Evolutionary conservation across 1,140 invertebrate species (phyloP), one percentile per base, ranked within the genome.

Genomic region (Drosophila kanapiae): DNA sequence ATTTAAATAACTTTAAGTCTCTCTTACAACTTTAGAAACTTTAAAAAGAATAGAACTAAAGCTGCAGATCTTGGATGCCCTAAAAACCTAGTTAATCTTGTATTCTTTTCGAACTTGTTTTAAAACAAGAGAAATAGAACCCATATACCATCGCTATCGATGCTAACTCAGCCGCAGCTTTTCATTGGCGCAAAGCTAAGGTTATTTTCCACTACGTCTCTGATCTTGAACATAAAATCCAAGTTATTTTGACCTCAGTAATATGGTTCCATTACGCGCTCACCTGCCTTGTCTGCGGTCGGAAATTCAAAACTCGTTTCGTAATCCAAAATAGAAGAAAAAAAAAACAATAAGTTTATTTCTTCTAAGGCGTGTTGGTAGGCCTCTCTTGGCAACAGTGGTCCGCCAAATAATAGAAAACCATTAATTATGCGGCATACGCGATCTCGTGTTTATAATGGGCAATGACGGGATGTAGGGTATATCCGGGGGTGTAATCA

Each of bases 291-390:
- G 75, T 62, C 71, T 72, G 78, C 49, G 63, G 51, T 71, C 38
- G 53, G 48, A 64, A 74, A 87, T 83, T 69, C 47, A 47, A 87
- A 88, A 87, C 84, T 75, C n/a, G 83, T 87, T 87, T 80, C 49
- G 47, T 45, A 40, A 47, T 51, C 70, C 40, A 82, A 63, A 70
- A 72, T n/a, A 69, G 37, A 68, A 77, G 1, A 65, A 68, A 47
- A 68, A 47, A 51, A 35, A 45, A 61, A 65, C 16, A 57, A 58
- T 18, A 61, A 43, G 59, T 69, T 64, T 67, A 38, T 51, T 53
- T 47, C 45, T 64, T 64, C 11, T 31, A 40, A 82, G 40, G 61
- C 65, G 74, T 54, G 33, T 54, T 37, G 4, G 4, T 71, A 51
- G 69, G 48, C 61, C 48, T 74, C 68, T 49, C 84, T 48, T 87